Evolutionary conservation across 2,888 invertebrate species (phyloP), one percentile per base, ranked within the genome.

Genomic region (Sarcophaga carnaria): DNA sequence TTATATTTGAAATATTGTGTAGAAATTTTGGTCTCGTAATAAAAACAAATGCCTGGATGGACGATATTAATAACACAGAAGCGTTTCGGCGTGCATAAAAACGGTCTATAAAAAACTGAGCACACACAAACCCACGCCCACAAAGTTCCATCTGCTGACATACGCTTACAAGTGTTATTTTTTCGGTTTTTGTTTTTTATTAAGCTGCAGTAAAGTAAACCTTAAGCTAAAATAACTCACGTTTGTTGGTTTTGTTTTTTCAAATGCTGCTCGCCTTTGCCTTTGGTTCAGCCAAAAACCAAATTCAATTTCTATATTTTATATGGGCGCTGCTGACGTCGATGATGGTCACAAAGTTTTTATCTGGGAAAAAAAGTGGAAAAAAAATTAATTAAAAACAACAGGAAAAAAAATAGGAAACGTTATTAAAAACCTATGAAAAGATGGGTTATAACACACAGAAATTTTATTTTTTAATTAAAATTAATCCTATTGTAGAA

Each of bases 401-500:
- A 37, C 37, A 8, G 3, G 1, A 37, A 37, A 8, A 82, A 71
- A 77, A n/a, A 8, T 37, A 59, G 14, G 25, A 27, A 84, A 75
- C 17, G 74, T 76, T 80, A 70, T 80, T 80, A 75, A 79, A 37
- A 83, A 74, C 54, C 60, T 84, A 64, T 63, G 64, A 64, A 84
- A 76, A 71, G 66, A 14, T 27, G 17, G 25, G 60, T 69, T 78
- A 74, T 49, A 80, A 37, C 37, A 37, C 8, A 37, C 10, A 37
- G 37, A 69, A 83, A 70, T 27, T 64, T 54, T 69, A 60, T 80
- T 69, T 70, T 82, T 85, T 85, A 78, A 85, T 82, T 82, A 79
- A 85, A 85, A 79, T 85, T 82, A 85, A 85, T 75, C 82, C 82
- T 71, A 37, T 60, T 78, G 59, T 66, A 78, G 75, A 79, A 85